Evolutionary conservation across 1,140 invertebrate genomes (phyloP), one percentile per base, ranked within the genome.

Genomic region (Pseudobourletiella spinata): DNA sequence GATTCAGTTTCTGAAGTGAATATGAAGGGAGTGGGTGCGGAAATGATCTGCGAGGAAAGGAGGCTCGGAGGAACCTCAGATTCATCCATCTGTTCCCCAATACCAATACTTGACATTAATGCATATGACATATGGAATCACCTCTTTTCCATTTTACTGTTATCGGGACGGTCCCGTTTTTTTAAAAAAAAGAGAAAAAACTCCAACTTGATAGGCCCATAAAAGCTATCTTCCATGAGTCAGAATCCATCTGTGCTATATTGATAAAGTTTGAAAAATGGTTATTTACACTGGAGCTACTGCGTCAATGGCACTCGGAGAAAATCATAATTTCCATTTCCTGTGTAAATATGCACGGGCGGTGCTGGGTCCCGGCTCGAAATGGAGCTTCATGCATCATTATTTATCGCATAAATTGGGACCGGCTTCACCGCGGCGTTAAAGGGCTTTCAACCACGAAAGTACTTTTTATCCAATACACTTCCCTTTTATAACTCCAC

Each of bases 261-360:
- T 69, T 69, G 67, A 69, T 69, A 69, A 69, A 63, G 63, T 69
- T 66, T 61, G 64, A 69, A 66, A 69, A 69, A 66, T 68, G 64
- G 67, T 58, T 68, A 65, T 65, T 68, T 68, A 62, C 61, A 68
- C 60, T 65, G 35, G 59, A 59, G 64, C 61, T 63, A 43, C 24
- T 57, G 57, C 54, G 54, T 66, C 60, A 68, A 60, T 69, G 58
- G 67, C 61, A 69, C 61, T 69, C 61, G 50, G 64, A 64, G 64
- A 69, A 63, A 65, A 63, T 66, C 64, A 66, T 69, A 69, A 69
- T 69, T 69, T 65, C 59, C 64, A 69, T 69, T 69, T 69, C 67
- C 67, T 66, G 64, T 61, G 67, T 67, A 67, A 67, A 67, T 67
- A 67, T 67, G 55, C 50, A 63, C 39, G 30, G 52, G 22, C 48